Evolutionary conservation across 2,113 vertebrate genomes (phyloP), one percentile per base, ranked within the genome.

Genomic region (Motacilla alba): DNA sequence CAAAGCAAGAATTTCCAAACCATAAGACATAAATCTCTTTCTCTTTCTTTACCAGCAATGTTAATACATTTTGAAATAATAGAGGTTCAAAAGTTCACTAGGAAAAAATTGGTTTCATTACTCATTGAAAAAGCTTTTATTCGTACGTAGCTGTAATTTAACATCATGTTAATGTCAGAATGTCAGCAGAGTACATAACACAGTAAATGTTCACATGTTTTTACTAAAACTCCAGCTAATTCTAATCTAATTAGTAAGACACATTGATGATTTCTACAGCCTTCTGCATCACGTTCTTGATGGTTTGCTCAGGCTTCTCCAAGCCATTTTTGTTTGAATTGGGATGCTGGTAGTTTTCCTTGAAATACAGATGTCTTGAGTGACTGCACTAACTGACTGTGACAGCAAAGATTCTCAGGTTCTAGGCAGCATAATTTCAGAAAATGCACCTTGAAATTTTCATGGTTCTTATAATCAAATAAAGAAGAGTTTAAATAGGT

Each of bases 41-140:
- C 44, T 83, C 50, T 80, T 88, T 41, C 72, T 86, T 89, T 89
- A 91, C 46, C 47, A 92, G 55, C 46, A 73, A 31, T 43, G 14
- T 78, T 90, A 92, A 79, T 76, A 85, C 7, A 39, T 85, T 94
- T 78, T 92, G 56, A 92, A 95, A 83, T 86, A 76, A 76, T 7
- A 72, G 49, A 39, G 26, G 70, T 91, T 93, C 78, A 93, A 67
- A 85, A 94, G 96, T 91, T 94, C 90, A 64, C 31, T 90, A 39
- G 70, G 75, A 95, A 95, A 91, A 87, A 69, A 72, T 7, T 85
- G 44, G 37, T 79, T 93, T 79, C 67, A 44, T 85, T 90, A 66
- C 58, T 93, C 63, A 87, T 37, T 79, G 56, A 60, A 68, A 86
- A 87, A 60, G 41, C 69, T 90, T 94, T 95, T 90, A 56, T 91